phyloP scores from a whole-genome alignment of 2,888 invertebrate genomes.

The Tipula unca region DNA sequence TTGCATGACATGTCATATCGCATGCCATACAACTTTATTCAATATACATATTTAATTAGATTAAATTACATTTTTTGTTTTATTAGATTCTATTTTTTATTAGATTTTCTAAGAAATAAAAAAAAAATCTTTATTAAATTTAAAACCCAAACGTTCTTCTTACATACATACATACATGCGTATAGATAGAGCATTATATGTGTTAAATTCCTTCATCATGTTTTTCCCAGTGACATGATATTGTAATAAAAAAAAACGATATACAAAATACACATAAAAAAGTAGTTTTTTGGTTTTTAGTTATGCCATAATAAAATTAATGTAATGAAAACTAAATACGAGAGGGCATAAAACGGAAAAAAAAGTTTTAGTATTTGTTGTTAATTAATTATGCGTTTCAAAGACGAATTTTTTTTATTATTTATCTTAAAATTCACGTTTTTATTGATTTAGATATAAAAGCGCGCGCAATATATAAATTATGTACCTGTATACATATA shows the following conservation, averaged over 20 bases:
- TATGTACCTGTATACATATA: too few relatives aligned
- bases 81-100: not conserved
- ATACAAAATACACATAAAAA: not conserved
- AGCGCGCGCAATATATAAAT: not conserved
- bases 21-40: not conserved
- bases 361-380: not conserved
- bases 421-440: not conserved
- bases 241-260: not conserved
- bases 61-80: not conserved
- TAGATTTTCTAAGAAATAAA: not conserved
- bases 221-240: not conserved
- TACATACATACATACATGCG: not conserved
- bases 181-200: not conserved
- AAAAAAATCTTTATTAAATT: not conserved
- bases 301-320: not conserved
- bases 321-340: not conserved
- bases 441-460: not conserved
- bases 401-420: not conserved
- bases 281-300: not conserved
- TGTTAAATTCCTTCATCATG: slow-evolving; percentile 8
- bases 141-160: not conserved
- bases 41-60: not conserved
- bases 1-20: not conserved
- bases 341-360: not conserved
- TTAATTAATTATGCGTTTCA: not conserved